Evolutionary conservation across 2,113 vertebrate species (phyloP).

Genomic region (Scalopus aquaticus): DNA sequence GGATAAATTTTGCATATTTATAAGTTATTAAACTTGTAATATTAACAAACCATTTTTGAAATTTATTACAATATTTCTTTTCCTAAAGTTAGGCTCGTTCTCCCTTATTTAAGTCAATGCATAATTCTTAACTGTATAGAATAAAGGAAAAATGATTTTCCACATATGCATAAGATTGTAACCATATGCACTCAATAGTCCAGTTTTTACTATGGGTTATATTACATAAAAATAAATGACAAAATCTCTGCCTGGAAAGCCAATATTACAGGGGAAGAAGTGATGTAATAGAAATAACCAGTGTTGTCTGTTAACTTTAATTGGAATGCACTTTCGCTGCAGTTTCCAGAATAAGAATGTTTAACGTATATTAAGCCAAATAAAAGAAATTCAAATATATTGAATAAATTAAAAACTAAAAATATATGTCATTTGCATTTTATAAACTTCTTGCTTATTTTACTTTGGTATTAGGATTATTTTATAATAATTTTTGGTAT

Average conservation of each 20-base stretch:
- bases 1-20: not conserved
- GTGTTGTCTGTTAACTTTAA: conserved; percentile 56
- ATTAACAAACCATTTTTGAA: not conserved
- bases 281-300: conserved; percentile 57
- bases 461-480: not conserved
- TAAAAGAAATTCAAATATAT: not conserved
- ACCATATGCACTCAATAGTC: conserved; percentile 54
- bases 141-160: conserved; percentile 52
- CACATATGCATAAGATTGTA: conserved; percentile 61
- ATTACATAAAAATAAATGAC: conserved; percentile 66
- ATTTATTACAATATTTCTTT: conserved; percentile 26
- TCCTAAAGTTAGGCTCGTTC: not conserved
- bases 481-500: not conserved
- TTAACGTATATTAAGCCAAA: not conserved
- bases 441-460: not conserved
- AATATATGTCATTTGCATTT: not conserved
- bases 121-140: conserved; percentile 12
- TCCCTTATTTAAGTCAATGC: not conserved
- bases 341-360: not conserved
- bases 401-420: not conserved
- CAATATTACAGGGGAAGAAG: conserved; percentile 46
- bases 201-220: conserved; percentile 24
- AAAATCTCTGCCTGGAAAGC: conserved; percentile 56
- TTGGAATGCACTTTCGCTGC: conserved; percentile 13
- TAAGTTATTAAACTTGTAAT: not conserved